Conservation (phyloP, 1,140 invertebrate genomes). For the Caenorhabditis elegans region WBcel235 BX284604.4:10911001-10911500, state of each 20-base stretch:
- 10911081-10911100: conserved; percentile 92
- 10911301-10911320: conserved; percentile 84
- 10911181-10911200: conserved; percentile 93
- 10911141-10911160: conserved; percentile 93
- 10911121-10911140: conserved; percentile 77
- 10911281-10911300: conserved; percentile 88
- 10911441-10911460: conserved; percentile 67
- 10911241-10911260: conserved; percentile 87
- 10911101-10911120: conserved; percentile 71
- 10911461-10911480: conserved; percentile 67
- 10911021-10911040: conserved; percentile 90
- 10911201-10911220: conserved; percentile 94
- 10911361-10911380: too few species aligned
- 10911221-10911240: conserved; percentile 87
- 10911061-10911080: conserved; percentile 88
- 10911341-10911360: too few species aligned
- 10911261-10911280: conserved; percentile 98
- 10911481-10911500: conserved; percentile 66
- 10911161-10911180: conserved; percentile 92
- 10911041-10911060: conserved; percentile 83
- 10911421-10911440: conserved; percentile 70
- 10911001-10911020: conserved; percentile 76
- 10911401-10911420: conserved; percentile 71
- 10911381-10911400: conserved; percentile 73
- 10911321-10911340: conserved; percentile 75